These are phyloP conservation scores for Acanthisitta chloris DNA, from an alignment of 2,113 vertebrate species.

Conservation along the genomic window DNA sequence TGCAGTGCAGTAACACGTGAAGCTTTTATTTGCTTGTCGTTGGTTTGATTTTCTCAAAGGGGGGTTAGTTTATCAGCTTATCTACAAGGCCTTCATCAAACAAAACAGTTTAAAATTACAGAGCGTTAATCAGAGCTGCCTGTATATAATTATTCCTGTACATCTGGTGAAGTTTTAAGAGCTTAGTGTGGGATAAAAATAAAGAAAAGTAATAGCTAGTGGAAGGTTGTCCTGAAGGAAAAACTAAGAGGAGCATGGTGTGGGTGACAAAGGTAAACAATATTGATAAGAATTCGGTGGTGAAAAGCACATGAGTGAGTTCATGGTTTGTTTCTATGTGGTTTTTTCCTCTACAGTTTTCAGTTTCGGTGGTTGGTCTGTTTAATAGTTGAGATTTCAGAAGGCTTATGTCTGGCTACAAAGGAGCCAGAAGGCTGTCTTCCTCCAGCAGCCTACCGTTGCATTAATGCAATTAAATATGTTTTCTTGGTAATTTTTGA, in stretches of 20 bases:
- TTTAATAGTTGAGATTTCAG: background rate
- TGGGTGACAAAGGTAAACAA: background rate
- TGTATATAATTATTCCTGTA: fast-evolving
- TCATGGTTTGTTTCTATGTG: fast-evolving
- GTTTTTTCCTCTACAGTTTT: background rate
- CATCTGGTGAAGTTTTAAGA: background rate
- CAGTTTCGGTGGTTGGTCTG: background rate
- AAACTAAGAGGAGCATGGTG: background rate
- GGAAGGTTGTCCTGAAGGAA: background rate
- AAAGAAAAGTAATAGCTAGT: background rate
- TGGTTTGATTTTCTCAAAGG: background rate
- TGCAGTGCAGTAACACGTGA: background rate
- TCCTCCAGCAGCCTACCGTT: background rate
- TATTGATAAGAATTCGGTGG: background rate
- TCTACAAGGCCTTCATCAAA: background rate
- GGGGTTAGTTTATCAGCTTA: fast-evolving
- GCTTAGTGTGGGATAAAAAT: background rate
- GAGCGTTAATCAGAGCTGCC: background rate
- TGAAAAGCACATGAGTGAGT: background rate
- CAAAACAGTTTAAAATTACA: background rate
- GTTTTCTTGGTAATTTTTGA: background rate
- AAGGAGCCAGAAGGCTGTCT: background rate
- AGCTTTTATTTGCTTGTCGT: background rate
- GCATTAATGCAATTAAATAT: background rate
- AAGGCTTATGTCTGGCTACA: background rate